phyloP scores from a whole-genome alignment of 2,113 vertebrate genomes.

The Chloroceryle aenea region DNA sequence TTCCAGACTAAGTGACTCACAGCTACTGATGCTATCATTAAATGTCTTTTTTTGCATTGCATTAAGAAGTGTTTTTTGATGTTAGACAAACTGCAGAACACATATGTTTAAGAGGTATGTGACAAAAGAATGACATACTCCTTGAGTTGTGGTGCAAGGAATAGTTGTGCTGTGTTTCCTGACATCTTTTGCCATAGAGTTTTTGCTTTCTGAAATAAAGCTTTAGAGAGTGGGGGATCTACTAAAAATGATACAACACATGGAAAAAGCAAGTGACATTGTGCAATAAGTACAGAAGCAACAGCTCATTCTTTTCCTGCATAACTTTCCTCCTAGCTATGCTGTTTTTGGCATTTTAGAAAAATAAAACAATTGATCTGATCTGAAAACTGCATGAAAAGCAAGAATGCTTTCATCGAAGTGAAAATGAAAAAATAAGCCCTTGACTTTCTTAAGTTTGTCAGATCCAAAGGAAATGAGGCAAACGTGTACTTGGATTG shows the following conservation, averaged over 20 bases:
- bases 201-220: slow-evolving; percentile 17
- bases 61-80: not conserved
- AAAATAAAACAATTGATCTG: slow-evolving; percentile 69
- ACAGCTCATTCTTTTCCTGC: not conserved
- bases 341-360: slow-evolving; percentile 53
- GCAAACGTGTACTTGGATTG: slow-evolving; percentile 48
- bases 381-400: slow-evolving; percentile 69
- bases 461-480: slow-evolving; percentile 67
- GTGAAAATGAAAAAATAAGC: slow-evolving; percentile 63
- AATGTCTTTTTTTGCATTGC: not conserved
- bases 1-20: slow-evolving; percentile 36
- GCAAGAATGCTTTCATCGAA: slow-evolving; percentile 62
- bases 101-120: not conserved
- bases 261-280: not conserved
- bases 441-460: slow-evolving; percentile 60
- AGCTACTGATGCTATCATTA: not conserved
- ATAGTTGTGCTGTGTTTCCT: not conserved
- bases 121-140: not conserved
- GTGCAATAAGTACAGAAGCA: not conserved
- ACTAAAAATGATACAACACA: not conserved
- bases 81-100: not conserved
- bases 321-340: slow-evolving; percentile 44
- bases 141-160: not conserved
- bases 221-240: not conserved
- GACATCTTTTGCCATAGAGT: not conserved